These are phyloP conservation scores for Gallinago jamesoni DNA, from an alignment of 2,113 vertebrate species.

Conservation along the genomic window DNA sequence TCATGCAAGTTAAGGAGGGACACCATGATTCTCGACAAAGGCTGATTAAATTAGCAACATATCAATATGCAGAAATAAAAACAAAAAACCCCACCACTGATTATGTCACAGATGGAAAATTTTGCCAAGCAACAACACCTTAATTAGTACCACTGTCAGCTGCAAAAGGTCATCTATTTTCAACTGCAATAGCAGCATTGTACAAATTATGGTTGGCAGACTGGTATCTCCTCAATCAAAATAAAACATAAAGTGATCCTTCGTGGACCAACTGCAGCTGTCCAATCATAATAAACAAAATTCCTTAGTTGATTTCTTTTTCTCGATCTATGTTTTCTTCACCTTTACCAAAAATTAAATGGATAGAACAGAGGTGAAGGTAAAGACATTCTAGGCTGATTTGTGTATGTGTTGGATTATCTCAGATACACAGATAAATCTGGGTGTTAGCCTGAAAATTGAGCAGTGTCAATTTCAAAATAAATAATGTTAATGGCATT, in stretches of 20 bases:
- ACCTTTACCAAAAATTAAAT: slow-evolving; percentile 71
- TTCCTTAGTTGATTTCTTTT: slow-evolving; percentile 76
- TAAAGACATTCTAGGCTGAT: slow-evolving; percentile 52
- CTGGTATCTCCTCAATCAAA: slow-evolving; percentile 80
- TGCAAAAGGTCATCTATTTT: slow-evolving; percentile 68
- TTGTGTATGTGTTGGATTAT: slow-evolving; percentile 69
- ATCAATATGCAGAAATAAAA: slow-evolving; percentile 7
- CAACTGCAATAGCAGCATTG: slow-evolving; percentile 67
- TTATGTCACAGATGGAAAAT: slow-evolving; percentile 20
- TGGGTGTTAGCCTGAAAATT: slow-evolving; percentile 72
- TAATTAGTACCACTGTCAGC: slow-evolving; percentile 49
- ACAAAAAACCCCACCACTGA: not conserved
- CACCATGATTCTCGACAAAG: not conserved
- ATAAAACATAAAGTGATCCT: slow-evolving; percentile 82
- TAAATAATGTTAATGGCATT: slow-evolving; percentile 75
- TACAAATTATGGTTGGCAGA: slow-evolving; percentile 77
- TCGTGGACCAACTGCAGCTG: slow-evolving; percentile 72
- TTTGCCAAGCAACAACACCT: slow-evolving; percentile 22
- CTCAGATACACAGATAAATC: slow-evolving; percentile 71
- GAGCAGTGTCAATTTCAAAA: slow-evolving; percentile 74
- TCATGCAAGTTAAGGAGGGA: not conserved
- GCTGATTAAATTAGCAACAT: not conserved
- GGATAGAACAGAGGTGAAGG: slow-evolving; percentile 51
- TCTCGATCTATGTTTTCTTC: slow-evolving; percentile 73
- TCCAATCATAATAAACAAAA: slow-evolving; percentile 83